Evolutionary conservation across 2,888 invertebrate species (phyloP).

Genomic region (Muscina levida): DNA sequence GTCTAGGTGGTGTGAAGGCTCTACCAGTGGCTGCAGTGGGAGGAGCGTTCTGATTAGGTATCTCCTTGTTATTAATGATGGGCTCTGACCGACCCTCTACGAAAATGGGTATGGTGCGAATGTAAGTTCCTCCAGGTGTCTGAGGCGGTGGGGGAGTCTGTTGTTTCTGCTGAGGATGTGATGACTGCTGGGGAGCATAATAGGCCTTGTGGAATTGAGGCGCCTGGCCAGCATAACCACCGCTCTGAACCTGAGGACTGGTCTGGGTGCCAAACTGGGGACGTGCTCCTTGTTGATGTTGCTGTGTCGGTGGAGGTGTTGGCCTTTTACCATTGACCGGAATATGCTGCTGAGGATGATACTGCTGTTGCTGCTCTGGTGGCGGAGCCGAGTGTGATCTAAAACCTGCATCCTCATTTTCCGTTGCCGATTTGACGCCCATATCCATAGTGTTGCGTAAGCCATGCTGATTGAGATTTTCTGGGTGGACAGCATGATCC

Average conservation of each 20-base stretch:
- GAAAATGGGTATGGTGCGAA: constrained; percentile 92
- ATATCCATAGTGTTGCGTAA: constrained; percentile 90
- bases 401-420: constrained; percentile 81
- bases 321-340: constrained; percentile 69
- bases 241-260: constrained; percentile 74
- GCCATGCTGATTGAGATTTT: constrained; percentile 84
- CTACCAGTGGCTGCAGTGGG: constrained; percentile 62
- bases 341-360: constrained; percentile 70
- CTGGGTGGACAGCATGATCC: constrained; percentile 71
- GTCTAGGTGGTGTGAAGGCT: constrained; percentile 71
- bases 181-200: constrained; percentile 64
- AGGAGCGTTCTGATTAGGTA: constrained; percentile 80
- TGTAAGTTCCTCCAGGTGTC: constrained; percentile 79
- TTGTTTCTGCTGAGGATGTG: constrained; percentile 71
- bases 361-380: constrained; percentile 74
- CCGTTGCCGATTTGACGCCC: constrained; percentile 84
- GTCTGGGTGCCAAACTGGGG: constrained; percentile 75
- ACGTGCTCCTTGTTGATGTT: constrained; percentile 53
- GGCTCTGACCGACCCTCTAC: constrained; percentile 92
- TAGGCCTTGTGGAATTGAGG: constrained; percentile 64
- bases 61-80: constrained; percentile 82
- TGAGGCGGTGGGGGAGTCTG: constrained; percentile 74
- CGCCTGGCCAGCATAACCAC: constrained; percentile 56
- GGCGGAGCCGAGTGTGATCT: constrained; percentile 91
- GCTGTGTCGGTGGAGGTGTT: constrained; percentile 65